Evolutionary conservation across 1,140 invertebrate genomes (phyloP).

Genomic region (Heterodera carotae): DNA sequence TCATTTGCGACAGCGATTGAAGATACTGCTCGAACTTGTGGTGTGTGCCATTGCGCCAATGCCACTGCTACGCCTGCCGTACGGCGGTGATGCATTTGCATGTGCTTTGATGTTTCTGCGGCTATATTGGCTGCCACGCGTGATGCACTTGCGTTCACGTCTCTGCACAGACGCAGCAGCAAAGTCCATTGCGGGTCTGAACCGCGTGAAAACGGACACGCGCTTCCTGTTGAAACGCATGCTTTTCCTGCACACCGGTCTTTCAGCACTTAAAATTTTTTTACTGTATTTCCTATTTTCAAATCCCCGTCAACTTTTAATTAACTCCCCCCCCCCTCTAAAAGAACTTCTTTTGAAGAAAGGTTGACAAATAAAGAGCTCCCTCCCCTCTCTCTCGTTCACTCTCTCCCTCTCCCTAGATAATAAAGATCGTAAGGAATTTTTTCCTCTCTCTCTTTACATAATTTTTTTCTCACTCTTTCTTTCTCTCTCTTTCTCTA

Average conservation of each 20-base stretch:
- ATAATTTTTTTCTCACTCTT: no score
- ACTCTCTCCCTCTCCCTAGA: no score
- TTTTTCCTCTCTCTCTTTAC: no score
- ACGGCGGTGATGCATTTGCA: neutral
- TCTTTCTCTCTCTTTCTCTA: no score
- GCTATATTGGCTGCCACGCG: constrained; percentile 13
- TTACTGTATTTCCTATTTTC: neutral
- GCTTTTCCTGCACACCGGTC: constrained; percentile 13
- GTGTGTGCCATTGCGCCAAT: constrained; percentile 3
- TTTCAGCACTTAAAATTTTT: neutral
- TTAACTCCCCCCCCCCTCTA: no score
- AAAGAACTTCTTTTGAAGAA: no score
- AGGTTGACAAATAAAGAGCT: no score
- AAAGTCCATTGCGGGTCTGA: constrained; percentile 20
- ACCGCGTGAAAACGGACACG: constrained; percentile 19
- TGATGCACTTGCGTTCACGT: constrained; percentile 14
- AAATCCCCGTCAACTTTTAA: no score
- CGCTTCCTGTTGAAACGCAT: constrained; percentile 12
- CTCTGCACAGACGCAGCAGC: constrained; percentile 6
- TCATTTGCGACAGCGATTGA: neutral
- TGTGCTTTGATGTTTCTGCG: constrained; percentile 13
- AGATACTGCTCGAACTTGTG: neutral
- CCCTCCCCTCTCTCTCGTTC: no score
- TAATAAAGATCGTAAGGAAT: no score
- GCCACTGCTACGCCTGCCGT: neutral